Percentiles rank a stretch among this genome's conserved stretches.
These are phyloP conservation scores for Laothoe populi DNA, from an alignment of 2,888 invertebrate species.

Conservation along the genomic window DNA sequence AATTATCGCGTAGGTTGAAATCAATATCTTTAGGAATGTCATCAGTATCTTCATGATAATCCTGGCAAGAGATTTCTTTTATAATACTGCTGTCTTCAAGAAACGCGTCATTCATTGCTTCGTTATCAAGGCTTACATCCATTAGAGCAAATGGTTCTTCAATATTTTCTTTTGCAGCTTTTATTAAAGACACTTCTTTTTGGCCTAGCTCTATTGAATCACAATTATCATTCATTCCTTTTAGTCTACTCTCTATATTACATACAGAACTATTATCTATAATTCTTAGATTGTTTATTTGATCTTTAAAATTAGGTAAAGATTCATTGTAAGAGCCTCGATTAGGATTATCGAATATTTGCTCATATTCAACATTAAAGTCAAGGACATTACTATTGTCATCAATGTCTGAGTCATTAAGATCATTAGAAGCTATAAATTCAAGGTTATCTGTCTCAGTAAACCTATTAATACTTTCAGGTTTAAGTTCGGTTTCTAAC, in stretches of 20 bases:
- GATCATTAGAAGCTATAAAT: neutral
- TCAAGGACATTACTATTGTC: neutral
- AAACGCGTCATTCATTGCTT: conserved; percentile 27
- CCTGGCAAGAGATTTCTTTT: conserved; percentile 14
- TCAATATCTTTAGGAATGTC: neutral
- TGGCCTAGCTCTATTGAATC: neutral
- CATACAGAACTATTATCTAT: neutral
- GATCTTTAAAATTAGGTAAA: neutral
- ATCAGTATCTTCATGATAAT: conserved; percentile 1
- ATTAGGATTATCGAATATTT: neutral
- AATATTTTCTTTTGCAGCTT: conserved; percentile 9
- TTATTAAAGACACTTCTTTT: conserved; percentile 9
- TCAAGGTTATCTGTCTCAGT: neutral
- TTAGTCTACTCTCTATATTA: neutral
- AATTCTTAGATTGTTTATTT: neutral
- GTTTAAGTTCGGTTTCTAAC: too few relatives aligned
- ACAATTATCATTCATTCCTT: conserved; percentile 23
- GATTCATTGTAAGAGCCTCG: neutral
- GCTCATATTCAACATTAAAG: neutral
- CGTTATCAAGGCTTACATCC: neutral
- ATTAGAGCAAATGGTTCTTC: neutral
- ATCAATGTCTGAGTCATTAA: neutral
- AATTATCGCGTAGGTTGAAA: neutral
- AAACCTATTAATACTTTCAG: too few relatives aligned
- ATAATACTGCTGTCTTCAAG: conserved; percentile 17